A percentile compares a stretch with the other conserved stretches of the same genome.
Conservation (phyloP, 2,888 invertebrate species). For the Diogma glabrata region DNA sequence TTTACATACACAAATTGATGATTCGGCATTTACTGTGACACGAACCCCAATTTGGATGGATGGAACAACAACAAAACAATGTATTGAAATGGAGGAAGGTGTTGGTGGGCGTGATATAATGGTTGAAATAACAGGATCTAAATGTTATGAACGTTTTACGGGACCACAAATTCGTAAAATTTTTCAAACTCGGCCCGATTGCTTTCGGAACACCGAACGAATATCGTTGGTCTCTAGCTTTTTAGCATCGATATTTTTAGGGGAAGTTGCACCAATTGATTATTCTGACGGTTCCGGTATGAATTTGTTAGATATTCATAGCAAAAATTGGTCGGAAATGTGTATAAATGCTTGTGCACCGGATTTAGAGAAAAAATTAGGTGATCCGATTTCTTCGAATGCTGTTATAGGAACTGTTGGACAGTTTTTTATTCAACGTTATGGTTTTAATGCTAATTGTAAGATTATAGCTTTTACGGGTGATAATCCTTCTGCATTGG, state of each 20-base stretch:
- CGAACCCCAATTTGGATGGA: conserved; percentile 97
- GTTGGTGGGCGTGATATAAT: conserved; percentile 50
- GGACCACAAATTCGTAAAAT: conserved; percentile 90
- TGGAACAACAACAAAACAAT: conserved; percentile 55
- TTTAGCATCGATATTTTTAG: conserved; percentile 75
- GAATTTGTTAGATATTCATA: conserved; percentile 80
- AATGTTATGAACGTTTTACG: conserved; percentile 53
- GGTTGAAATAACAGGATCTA: conserved; percentile 34
- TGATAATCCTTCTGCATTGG: conserved; percentile 82
- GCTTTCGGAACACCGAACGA: conserved; percentile 65
- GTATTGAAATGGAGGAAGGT: conserved; percentile 64
- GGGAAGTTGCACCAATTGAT: conserved; percentile 83
- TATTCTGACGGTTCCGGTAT: conserved; percentile 89
- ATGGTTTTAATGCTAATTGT: conserved; percentile 72
- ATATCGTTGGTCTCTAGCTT: conserved; percentile 93
- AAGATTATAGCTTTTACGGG: conserved; percentile 84
- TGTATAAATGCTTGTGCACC: conserved; percentile 70
- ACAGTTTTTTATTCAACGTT: conserved; percentile 72
- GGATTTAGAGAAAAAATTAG: conserved; percentile 60
- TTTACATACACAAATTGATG: conserved; percentile 70
- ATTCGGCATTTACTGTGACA: conserved; percentile 59
- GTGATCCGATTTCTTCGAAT: conserved; percentile 58
- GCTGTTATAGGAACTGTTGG: conserved; percentile 61
- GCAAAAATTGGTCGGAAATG: conserved; percentile 61
- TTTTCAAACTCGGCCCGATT: conserved; percentile 52